Evolutionary conservation across 2,113 vertebrate species (phyloP).

Genomic region (Hoplias malabaricus): DNA sequence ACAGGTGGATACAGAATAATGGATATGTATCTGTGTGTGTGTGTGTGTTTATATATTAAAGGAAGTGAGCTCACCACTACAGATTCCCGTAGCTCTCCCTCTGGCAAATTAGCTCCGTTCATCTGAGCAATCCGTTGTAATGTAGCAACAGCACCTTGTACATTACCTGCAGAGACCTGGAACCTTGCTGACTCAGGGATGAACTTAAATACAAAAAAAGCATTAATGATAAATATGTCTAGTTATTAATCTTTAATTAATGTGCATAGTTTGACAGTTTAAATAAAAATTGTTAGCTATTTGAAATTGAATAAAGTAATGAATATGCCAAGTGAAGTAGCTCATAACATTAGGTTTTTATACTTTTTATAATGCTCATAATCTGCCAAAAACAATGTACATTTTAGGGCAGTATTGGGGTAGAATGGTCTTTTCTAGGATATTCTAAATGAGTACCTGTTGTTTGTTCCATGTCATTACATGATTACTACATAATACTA

Average conservation of each 20-base stretch:
- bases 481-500: too few species aligned
- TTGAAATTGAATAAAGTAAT: too few species aligned
- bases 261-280: background rate
- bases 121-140: conserved; percentile 80
- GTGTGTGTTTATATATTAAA: background rate
- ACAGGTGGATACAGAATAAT: background rate
- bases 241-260: background rate
- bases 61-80: conserved; percentile 65
- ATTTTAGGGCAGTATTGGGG: too few species aligned
- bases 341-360: too few species aligned
- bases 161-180: conserved; percentile 83
- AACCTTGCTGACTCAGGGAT: conserved; percentile 91
- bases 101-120: conserved; percentile 75
- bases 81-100: conserved; percentile 79
- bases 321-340: too few species aligned
- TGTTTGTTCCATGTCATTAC: too few species aligned
- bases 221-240: background rate
- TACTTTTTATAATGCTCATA: too few species aligned
- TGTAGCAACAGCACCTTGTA: conserved; percentile 71
- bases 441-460: too few species aligned
- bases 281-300: too few species aligned
- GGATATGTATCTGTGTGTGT: background rate
- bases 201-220: conserved; percentile 70
- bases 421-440: too few species aligned
- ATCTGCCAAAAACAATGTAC: too few species aligned